Conservation (phyloP, 2,113 vertebrate genomes). For the Todiramphus chloris region DNA sequence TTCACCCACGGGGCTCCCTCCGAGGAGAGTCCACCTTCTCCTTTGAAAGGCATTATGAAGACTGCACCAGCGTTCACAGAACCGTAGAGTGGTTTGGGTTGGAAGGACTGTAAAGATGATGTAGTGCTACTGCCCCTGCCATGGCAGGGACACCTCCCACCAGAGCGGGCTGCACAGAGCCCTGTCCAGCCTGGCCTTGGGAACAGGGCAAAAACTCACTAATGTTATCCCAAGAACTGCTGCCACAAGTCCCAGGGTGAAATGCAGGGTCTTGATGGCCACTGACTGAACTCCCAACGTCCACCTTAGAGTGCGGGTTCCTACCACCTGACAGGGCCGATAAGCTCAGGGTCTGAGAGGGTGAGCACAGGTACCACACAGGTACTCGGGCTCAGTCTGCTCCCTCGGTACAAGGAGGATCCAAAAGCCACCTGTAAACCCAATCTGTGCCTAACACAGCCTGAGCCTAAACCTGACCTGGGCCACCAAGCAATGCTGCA, state of each 20-base stretch:
- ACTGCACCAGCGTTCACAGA: not conserved
- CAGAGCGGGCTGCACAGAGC: not conserved
- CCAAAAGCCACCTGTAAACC: not conserved
- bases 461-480: not conserved
- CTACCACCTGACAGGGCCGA: not conserved
- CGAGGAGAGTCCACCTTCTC: not conserved
- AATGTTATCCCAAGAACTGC: not conserved
- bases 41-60: not conserved
- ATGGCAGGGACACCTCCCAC: not conserved
- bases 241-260: not conserved
- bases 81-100: not conserved
- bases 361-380: not conserved
- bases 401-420: not conserved
- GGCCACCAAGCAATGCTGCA: not conserved
- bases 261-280: not conserved
- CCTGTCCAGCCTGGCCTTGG: not conserved
- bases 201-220: not conserved
- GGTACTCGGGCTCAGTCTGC: not conserved
- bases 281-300: not conserved
- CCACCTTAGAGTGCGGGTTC: not conserved
- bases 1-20: accelerated
- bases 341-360: not conserved
- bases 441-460: not conserved
- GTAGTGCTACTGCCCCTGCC: not conserved
- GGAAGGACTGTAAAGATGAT: not conserved